Base-by-base conservation (phyloP, 2,888 invertebrate species). In the Nymphalis polychloros region DNA sequence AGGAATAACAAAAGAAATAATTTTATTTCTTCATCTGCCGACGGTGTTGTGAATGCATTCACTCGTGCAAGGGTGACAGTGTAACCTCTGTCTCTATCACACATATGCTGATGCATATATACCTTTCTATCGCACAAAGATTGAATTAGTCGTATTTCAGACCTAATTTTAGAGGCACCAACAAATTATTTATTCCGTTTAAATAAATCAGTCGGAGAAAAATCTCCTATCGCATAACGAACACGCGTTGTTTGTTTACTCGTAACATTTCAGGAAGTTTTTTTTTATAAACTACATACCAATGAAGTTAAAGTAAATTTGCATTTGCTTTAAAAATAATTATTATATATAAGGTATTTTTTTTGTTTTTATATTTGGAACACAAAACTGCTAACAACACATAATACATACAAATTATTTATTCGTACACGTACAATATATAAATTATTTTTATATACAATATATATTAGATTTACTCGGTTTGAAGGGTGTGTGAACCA, bases 21-120 rank as follows among this genome's bases (percentile, higher is more conserved):
- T 71, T 76, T 76, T 13, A 41, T 41, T 3, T 41, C 41, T 72
- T 64, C 19, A 49, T 78, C 68, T 85, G 82, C 81, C 70, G 76
- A 81, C 86, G 69, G 72, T 88, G 84, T 85, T 77, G 74, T 74
- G 81, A 79, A 84, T 87, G 89, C 89, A 90, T 84, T 87, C 84
- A 83, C 81, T 83, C 81, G 83, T 85, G 84, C 86, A 86, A 82
- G 81, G 80, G 82, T 83, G 81, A 83, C 81, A 79, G 76, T 76
- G 69, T 75, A 68, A 41, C 41, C 41, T 71, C 77, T 75, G 72
- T 85, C 83, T 77, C 79, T 76, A 73, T 85, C 80, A 61, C 60
- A 70, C 71, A 68, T 72, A 67, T 47, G 63, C 69, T 75, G 17
- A 73, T 73, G 71, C 48, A 64, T 63, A 71, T 60, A 52, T 59